A percentile compares a stretch with the other conserved stretches of the same genome.
phyloP scores from a whole-genome alignment of 2,888 invertebrate species.

The Crematogaster levior region DNA sequence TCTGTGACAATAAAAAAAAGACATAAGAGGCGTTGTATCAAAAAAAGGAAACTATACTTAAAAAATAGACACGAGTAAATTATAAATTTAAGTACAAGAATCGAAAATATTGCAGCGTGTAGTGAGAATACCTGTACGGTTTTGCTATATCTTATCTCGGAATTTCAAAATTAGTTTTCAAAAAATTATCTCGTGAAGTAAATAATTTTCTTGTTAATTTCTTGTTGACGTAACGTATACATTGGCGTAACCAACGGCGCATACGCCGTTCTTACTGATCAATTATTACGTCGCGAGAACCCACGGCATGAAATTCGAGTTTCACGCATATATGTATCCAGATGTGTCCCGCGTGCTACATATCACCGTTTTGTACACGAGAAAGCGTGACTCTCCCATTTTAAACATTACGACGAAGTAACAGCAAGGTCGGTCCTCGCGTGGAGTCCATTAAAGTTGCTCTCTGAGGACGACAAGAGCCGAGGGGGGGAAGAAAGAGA shows the following conservation, averaged over 20 bases:
- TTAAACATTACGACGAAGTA: not conserved
- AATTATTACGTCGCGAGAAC: not conserved
- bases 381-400: not conserved
- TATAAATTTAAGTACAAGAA: not conserved
- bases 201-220: not conserved
- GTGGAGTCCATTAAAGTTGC: not conserved
- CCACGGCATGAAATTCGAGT: not conserved
- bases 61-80: not conserved
- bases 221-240: not conserved
- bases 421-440: not conserved
- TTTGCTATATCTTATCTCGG: no score
- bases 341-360: not conserved
- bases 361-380: not conserved
- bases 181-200: not conserved
- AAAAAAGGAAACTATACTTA: not conserved
- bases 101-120: not conserved
- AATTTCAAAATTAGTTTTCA: not conserved
- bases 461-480: not conserved
- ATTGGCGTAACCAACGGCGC: not conserved
- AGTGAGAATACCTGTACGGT: no score
- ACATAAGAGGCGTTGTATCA: no score
- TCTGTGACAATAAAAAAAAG: no score
- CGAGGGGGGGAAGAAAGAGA: not conserved
- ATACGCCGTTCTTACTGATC: not conserved
- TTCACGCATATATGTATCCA: not conserved